phyloP scores from a whole-genome alignment of 2,113 vertebrate species.

The Edolisoma coerulescens region DNA sequence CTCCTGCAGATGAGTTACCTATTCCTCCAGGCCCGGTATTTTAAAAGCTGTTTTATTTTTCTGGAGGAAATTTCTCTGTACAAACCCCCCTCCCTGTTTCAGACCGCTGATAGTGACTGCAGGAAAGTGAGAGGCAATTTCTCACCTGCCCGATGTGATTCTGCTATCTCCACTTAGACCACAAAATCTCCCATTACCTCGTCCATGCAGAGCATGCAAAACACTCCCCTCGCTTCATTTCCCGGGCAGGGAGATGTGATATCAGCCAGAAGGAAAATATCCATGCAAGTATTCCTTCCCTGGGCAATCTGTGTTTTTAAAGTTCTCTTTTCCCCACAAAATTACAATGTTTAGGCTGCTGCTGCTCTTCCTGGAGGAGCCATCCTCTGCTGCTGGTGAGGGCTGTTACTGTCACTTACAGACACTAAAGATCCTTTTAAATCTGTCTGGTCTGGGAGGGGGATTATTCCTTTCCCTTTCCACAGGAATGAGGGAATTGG shows the following conservation, averaged over 20 bases:
- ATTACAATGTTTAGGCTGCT: not conserved
- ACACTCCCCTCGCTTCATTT: not conserved
- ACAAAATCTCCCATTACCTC: not conserved
- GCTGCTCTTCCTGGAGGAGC: not conserved
- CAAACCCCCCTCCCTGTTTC: not conserved
- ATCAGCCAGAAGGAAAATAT: slow-evolving; percentile 7
- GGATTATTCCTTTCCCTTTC: not conserved
- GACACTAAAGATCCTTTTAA: not conserved
- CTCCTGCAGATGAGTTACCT: not conserved
- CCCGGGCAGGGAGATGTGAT: not conserved
- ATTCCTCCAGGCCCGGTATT: not conserved
- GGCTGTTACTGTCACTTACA: not conserved
- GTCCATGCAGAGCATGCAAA: not conserved
- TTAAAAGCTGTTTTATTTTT: not conserved
- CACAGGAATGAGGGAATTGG: not conserved
- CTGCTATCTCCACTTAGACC: not conserved
- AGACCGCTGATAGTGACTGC: not conserved
- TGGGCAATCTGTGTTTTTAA: not conserved
- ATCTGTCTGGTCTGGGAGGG: not conserved
- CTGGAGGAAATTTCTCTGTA: not conserved
- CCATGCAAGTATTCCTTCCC: slow-evolving; percentile 24
- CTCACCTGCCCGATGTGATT: not conserved
- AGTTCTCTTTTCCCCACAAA: not conserved
- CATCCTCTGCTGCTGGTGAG: not conserved
- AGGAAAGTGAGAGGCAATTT: not conserved